Evolutionary conservation across 2,888 invertebrate genomes (phyloP), one percentile per base, ranked within the genome.

Genomic region (Agrotis clavis): DNA sequence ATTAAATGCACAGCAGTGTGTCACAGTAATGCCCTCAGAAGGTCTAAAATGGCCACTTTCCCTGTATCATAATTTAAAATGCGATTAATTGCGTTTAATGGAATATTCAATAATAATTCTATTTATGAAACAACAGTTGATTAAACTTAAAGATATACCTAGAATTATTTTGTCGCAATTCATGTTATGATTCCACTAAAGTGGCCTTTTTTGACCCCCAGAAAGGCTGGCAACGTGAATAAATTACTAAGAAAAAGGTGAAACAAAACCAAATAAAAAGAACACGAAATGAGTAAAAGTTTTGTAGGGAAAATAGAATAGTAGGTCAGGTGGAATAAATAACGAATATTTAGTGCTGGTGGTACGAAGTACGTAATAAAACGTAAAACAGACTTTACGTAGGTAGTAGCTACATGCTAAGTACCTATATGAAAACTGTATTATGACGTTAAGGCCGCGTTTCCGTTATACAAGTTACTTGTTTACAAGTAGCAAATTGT

Each of bases 251-350:
- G 53, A 68, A 77, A 57, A 57, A 47, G 63, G 60, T 16, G 35
- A 61, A 77, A 51, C 19, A 6, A 71, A 66, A 53, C 14, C 14
- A 13, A 13, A 41, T 66, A 74, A 74, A 76, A 19, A 56, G 67
- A 56, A 14, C 65, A 67, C 18, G 47, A 69, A 74, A 65, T 53
- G 35, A 57, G 35, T 59, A 69, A 75, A 77, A 70, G 53, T 74
- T 65, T 67, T 48, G 51, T 19, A 9, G n/a, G 11, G 25, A n/a
- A 69, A 70, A 66, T 67, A 45, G 59, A 56, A 63, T n/a, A 78
- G 59, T 64, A 60, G 74, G 78, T 78, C 66, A 66, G 54, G 50
- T 63, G n/a, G 61, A 53, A 57, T 61, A 61, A 48, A 30, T 70
- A 54, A 63, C 67, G 19, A 59, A 59, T 50, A 74, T 57, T 73